phyloP scores from a whole-genome alignment of 2,888 invertebrate species.

The Leptopterna dolabrata region DNA sequence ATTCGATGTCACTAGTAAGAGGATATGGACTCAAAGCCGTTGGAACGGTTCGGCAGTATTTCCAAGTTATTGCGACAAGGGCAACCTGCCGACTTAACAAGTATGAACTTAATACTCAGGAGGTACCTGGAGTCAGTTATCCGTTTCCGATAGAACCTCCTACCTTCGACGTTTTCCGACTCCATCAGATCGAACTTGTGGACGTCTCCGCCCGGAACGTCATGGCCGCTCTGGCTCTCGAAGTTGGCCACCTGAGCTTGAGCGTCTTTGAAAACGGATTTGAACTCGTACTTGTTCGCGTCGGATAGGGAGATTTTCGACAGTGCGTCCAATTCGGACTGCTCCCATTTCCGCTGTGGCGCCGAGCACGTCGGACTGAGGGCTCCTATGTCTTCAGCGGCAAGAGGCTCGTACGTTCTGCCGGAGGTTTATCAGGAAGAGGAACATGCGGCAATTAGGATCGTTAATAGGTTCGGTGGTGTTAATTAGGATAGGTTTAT shows the following conservation, averaged over 20 bases:
- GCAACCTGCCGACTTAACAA: no score
- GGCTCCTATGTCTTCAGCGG: background rate
- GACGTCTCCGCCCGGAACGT: background rate
- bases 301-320: constrained; percentile 20
- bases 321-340: background rate
- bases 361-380: background rate
- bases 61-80: no score
- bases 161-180: constrained; percentile 5
- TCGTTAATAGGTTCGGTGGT: background rate
- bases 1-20: no score
- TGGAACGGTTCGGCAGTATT: no score
- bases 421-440: background rate
- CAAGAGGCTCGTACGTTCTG: background rate
- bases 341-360: background rate
- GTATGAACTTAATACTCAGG: background rate
- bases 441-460: background rate
- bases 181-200: constrained; percentile 38
- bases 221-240: constrained; percentile 22
- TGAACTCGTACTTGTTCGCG: constrained; percentile 24
- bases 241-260: constrained; percentile 36
- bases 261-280: constrained; percentile 41
- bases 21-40: no score
- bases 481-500: no score
- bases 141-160: constrained; percentile 36
- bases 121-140: constrained; percentile 29